Base-by-base conservation (phyloP, 2,888 invertebrate species). In the Eurois occulta region DNA sequence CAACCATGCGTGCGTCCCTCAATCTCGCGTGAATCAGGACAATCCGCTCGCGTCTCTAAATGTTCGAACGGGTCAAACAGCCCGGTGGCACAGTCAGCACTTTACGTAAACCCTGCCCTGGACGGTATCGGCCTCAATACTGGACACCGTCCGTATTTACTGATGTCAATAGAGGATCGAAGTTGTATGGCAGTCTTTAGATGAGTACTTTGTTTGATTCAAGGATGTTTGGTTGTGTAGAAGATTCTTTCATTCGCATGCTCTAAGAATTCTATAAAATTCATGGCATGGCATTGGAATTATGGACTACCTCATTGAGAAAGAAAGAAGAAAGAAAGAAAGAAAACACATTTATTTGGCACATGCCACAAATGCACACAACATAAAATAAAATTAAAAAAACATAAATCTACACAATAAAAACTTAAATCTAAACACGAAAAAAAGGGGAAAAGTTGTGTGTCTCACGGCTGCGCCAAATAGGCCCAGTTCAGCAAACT, bases 21-120 rank as follows among this genome's bases (percentile, higher is more conserved):
- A 92, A 92, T 92, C 91, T 90, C 87, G 89, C 88, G 91, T 91
- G 92, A 91, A 93, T 91, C 89, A 90, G 88, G 88, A 89, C 89
- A 86, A 89, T 89, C 88, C 82, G 75, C 83, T 84, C 85, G 82
- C 90, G 89, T 79, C 89, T 88, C 89, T 91, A 91, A 92, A 92
- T 92, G 91, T 87, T 72, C 82, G 43, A 80, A 78, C 88, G 88
- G 86, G 89, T 89, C 90, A 89, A 88, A 89, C 89, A 90, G 89
- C 89, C 91, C 93, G 38, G 46, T 67, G 38, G 69, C 38, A 62
- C 46, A 91, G 90, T 95, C 95, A 95, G 95, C 94, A 93, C 90
- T 93, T 89, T 90, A 72, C 32, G 38, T 81, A 78, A 71, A 75
- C 81, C 38, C 28, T 69, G 52, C 18, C 24, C 52, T 52, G 21